Base-by-base conservation (phyloP, 2,797 vertebrate genomes). In the Emydoidea blandingii region DNA sequence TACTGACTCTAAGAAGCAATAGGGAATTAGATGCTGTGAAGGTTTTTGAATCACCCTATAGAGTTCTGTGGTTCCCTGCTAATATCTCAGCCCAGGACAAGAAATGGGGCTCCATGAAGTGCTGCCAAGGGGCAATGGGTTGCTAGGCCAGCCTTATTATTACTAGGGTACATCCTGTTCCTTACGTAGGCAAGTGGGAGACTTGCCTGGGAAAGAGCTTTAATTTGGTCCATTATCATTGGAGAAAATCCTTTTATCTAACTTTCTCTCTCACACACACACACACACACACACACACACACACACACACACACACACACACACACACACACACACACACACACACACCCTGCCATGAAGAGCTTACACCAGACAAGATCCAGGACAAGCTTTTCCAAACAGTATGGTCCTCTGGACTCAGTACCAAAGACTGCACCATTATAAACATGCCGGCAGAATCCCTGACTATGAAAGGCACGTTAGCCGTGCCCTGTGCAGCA, bases 391-490 rank as follows among this genome's bases (percentile, higher is more conserved):
- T 29, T 31, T 49, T 29, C 74, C 74, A 78, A 49, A 78, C 44
- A 47, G 15, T 16, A 18, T 47, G 74, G 44, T 78, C 74, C 44
- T 78, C 21, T 78, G 44, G 44, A 49, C 19, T 90, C 56, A 2
- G 50, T 8, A 52, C 54, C 41, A 29, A 78, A 2, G 82, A 44
- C 50, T n/a, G 6, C 12, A 25, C 25, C 2, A 41, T 41, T 49
- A 29, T 29, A 12, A 62, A 34, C 9, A 3, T 0, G 0, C n/a
- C 9, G 29, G 23, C 7, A 53, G 62, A 47, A n/a, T 68, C 86
- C 87, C 0, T 0, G 34, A 19, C 18, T 80, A 1, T 0, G 5
- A 54, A 44, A 7, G 12, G 41, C 5, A 3, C 0, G 0, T n/a
- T n/a, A 54, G 47, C 31, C 6, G 23, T 15, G 56, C 11, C 23